Evolutionary conservation across 2,888 invertebrate species (phyloP), one percentile per base, ranked within the genome.

Genomic region (Caenorhabditis macrosperma): DNA sequence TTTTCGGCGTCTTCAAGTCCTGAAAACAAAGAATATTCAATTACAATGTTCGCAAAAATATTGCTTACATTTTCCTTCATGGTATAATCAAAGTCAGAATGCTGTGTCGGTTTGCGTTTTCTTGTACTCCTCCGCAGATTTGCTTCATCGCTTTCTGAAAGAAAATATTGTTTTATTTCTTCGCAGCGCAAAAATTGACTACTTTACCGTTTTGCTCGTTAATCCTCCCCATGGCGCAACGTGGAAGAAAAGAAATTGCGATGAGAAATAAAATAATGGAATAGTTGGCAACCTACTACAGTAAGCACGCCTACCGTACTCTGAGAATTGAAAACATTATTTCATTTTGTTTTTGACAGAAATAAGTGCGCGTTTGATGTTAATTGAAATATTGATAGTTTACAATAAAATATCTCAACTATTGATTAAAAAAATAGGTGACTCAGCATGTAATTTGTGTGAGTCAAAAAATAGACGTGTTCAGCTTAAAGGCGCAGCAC

Each of bases 51-150:
- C 5, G 15, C 9, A 38, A 38, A 12, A 2, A 26, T 63, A 30
- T 30, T 20, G 15, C 9, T 6, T 33, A 64, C 26, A 52, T 38
- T 41, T 54, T n/a, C 9, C 7, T 24, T 22, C 35, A n/a, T 33
- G 24, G 22, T 24, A 20, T 61, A 69, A 26, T 60, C 52, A 10
- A 41, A 61, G 17, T 69, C 69, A 0, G 20, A 12, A 22, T 54
- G n/a, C 35, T 20, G 38, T 9, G 41, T 69, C 33, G 38, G 22
- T 20, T 20, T 69, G 6, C 60, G 60, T 6, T 61, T 60, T 28
- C 69, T 50, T 10, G 52, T n/a, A 26, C 69, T 69, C 4, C 69
- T 26, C n/a, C 69, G 60, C 30, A 61, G 12, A 52, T 5, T 33
- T 12, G 30, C 0, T 7, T 52, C 50, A 3, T 12, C 52, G 22